A percentile compares a stretch with the other conserved stretches of the same genome.
Conservation (phyloP, 2,888 invertebrate genomes). For the Diarsia brunnea region DNA sequence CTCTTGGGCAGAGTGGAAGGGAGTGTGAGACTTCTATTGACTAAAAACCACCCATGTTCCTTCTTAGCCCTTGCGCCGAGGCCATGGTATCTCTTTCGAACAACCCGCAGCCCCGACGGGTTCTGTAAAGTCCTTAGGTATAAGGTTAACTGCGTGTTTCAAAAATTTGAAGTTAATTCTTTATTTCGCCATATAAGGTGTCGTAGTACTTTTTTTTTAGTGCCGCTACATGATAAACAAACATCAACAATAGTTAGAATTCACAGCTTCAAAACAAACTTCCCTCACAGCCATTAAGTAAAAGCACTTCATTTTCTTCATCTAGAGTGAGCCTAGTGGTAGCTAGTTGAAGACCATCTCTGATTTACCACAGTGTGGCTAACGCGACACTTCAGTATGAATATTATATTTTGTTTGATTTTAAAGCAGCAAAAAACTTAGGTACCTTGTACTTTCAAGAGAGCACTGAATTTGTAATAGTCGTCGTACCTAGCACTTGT, state of each 20-base stretch:
- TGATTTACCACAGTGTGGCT: neutral
- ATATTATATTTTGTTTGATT: neutral
- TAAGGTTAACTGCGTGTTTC: too few relatives aligned
- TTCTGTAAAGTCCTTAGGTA: too few relatives aligned
- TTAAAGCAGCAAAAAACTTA: neutral
- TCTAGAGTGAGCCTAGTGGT: neutral
- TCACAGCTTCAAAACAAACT: constrained; percentile 1
- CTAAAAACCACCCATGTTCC: too few relatives aligned
- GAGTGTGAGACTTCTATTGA: too few relatives aligned
- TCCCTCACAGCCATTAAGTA: neutral
- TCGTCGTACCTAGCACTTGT: neutral
- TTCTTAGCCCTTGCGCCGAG: too few relatives aligned
- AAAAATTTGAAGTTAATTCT: too few relatives aligned
- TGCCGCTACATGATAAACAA: neutral
- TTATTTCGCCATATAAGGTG: too few relatives aligned
- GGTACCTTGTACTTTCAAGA: neutral
- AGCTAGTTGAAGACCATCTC: constrained; percentile 4
- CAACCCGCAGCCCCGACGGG: too few relatives aligned
- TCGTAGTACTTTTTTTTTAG: too few relatives aligned
- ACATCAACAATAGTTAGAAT: neutral
- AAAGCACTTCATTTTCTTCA: neutral
- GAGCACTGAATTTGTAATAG: neutral
- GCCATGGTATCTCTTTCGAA: too few relatives aligned
- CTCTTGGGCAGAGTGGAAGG: too few relatives aligned
- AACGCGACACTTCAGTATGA: neutral